These are phyloP conservation scores for Spermophilus dauricus DNA, from an alignment of 2,113 vertebrate species.

Conservation along the genomic window DNA sequence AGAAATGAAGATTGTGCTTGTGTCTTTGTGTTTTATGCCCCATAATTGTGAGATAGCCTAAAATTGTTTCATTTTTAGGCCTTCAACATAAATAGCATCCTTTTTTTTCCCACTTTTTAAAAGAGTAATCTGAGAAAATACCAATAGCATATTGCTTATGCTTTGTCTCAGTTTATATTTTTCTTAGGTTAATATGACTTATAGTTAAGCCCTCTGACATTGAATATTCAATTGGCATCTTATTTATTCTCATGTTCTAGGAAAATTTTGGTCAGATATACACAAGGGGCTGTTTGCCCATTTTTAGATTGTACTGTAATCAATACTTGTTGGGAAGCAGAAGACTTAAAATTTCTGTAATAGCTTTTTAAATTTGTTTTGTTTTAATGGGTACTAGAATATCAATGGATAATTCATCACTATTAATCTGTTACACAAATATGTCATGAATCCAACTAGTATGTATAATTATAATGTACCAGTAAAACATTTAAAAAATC, in stretches of 20 bases:
- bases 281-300: neutral
- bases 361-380: neutral
- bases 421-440: neutral
- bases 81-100: neutral
- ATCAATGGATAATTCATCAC: neutral
- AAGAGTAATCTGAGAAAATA: neutral
- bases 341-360: neutral
- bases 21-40: slow-evolving; percentile 11
- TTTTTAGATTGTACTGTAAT: neutral
- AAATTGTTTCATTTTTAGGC: neutral
- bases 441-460: no score
- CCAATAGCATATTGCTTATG: neutral
- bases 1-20: neutral
- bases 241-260: neutral
- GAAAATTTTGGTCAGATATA: neutral
- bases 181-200: slow-evolving; percentile 11
- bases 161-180: slow-evolving; percentile 24
- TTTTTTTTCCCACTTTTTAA: neutral
- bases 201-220: neutral
- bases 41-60: neutral
- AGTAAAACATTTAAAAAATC: no score
- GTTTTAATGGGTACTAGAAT: neutral
- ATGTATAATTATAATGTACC: no score
- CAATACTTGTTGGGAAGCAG: neutral
- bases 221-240: neutral